Percentiles rank a stretch among this genome's conserved stretches.
phyloP scores from a whole-genome alignment of 2,113 vertebrate species.

The Platycercus adscitus region DNA sequence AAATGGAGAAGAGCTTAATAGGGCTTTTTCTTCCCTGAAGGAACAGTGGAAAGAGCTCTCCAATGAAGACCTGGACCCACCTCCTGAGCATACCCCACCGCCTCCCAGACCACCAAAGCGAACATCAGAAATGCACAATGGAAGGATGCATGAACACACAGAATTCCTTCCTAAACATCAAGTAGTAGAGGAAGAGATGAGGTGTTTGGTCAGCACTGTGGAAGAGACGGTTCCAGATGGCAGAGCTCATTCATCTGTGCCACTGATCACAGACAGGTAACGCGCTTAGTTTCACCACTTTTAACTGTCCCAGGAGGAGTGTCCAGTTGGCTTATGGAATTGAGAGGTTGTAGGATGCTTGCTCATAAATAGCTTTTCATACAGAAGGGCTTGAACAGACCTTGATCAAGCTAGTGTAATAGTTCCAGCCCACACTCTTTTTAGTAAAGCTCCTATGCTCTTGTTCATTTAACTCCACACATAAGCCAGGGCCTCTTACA shows the following conservation, averaged over 20 bases:
- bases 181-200: constrained; percentile 29
- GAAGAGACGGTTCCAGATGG: constrained; percentile 52
- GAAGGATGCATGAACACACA: constrained; percentile 68
- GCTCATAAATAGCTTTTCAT: neutral
- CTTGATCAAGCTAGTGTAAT: neutral
- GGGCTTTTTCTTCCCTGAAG: constrained; percentile 65
- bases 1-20: neutral
- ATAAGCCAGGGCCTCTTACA: neutral
- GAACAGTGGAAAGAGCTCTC: constrained; percentile 95
- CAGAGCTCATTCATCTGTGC: neutral
- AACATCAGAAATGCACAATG: constrained; percentile 78
- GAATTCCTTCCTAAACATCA: constrained; percentile 70
- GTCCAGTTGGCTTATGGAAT: neutral
- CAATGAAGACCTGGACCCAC: constrained; percentile 90
- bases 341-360: neutral
- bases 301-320: neutral
- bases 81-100: constrained; percentile 87
- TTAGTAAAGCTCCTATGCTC: neutral
- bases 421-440: neutral
- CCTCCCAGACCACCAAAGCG: constrained; percentile 87
- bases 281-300: neutral
- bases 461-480: neutral
- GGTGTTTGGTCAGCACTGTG: neutral
- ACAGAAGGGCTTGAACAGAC: neutral
- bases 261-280: constrained; percentile 67